These are phyloP conservation scores for Spongilla lacustris DNA, from an alignment of 37 sponge, comb jelly and placozoan species.

Conservation along the genomic window DNA sequence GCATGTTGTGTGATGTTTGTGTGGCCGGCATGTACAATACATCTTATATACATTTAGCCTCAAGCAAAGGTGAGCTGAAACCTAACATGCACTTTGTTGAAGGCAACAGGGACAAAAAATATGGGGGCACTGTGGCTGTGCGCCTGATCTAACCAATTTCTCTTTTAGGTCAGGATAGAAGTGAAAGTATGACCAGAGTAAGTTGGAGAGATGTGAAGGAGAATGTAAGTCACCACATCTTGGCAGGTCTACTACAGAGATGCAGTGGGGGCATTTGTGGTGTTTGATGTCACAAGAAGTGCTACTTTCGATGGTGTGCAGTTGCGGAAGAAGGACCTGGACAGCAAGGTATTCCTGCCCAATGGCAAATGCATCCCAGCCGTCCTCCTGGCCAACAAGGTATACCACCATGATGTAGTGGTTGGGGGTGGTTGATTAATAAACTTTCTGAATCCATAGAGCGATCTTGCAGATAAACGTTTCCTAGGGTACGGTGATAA, in stretches of 20 bases:
- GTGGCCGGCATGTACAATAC: no score
- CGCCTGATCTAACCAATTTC: no score
- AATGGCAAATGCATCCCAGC: constrained; percentile 90
- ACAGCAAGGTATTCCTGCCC: constrained; percentile 88
- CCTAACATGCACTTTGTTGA: no score
- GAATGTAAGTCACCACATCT: neutral
- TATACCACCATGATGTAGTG: constrained; percentile 14
- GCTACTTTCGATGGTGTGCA: constrained; percentile 98
- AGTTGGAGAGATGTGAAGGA: constrained; percentile 1
- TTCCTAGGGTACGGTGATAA: constrained; percentile 79
- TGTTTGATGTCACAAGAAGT: constrained; percentile 93
- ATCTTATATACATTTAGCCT: no score
- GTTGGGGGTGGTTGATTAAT: no score
- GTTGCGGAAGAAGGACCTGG: constrained; percentile 97
- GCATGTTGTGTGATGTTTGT: neutral
- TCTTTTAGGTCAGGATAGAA: constrained; percentile 87
- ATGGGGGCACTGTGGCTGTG: no score
- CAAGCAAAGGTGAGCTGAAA: no score
- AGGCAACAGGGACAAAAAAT: no score
- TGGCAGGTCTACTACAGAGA: constrained; percentile 94
- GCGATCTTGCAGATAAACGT: constrained; percentile 90
- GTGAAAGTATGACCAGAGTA: constrained; percentile 96
- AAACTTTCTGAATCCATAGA: constrained; percentile 41
- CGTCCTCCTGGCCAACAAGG: constrained; percentile 95
- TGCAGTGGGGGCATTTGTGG: constrained; percentile 97